Evolutionary conservation across 2,113 vertebrate species (phyloP), one percentile per base, ranked within the genome.

Genomic region (Furnarius figulus): DNA sequence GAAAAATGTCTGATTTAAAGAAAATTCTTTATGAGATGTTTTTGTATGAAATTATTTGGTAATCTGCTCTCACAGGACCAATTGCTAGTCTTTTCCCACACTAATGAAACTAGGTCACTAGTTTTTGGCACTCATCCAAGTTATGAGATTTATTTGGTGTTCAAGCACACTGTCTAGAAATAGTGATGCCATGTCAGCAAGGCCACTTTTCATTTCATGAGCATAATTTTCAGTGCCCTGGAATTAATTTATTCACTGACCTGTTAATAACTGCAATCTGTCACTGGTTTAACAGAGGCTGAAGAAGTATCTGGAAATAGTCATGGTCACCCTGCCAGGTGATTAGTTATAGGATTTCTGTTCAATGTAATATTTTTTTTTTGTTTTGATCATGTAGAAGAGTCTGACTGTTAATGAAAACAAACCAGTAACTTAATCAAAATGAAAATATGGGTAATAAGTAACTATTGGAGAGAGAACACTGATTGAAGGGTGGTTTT

Each of bases 101-200:
- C 71, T 93, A 83, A 89, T 96, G 90, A 97, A 98, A 98, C 79
- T 97, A 96, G 97, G 98, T 98, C 97, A 97, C 88, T 96, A 96
- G 93, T 91, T 96, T 96, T 91, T 97, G 98, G 97, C 95, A 49
- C 22, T 42, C 85, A 35, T 91, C 97, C 96, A 96, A 84, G 61
- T 71, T 95, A 77, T 62, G 87, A 96, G 93, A 95, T 97, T 97
- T 97, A 97, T 97, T 97, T 97, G 59, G 83, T 95, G 88, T 93
- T 97, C 66, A 93, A 40, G 55, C 78, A 42, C 23, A 70, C 91
- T 95, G 87, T 96, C 96, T 97, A 97, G 97, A 98, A 98, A 97
- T 97, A 94, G 95, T 93, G 94, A 95, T 93, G 95, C 96, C 96
- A 90, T 96, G 89, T 98, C 96, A 98, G 94, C 96, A 97, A 96